Evolutionary conservation across 2,797 vertebrate species (phyloP).

Genomic region (Okamejei kenojei): DNA sequence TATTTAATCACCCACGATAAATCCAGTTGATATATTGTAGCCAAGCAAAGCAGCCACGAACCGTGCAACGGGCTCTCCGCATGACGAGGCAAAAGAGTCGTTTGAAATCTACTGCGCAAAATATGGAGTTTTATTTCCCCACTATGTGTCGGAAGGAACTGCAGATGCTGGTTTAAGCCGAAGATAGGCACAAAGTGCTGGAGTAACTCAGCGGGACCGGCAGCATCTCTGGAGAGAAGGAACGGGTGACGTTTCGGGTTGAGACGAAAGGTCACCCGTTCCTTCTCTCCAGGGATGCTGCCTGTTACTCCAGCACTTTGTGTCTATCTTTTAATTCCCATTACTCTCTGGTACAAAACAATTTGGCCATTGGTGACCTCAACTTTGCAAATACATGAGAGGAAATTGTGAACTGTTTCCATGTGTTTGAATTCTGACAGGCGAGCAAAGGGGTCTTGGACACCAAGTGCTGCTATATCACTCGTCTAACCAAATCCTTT

Average conservation of each 20-base stretch:
- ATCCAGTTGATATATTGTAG: background rate
- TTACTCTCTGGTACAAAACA: background rate
- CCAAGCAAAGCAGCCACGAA: background rate
- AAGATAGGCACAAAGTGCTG: too few species aligned
- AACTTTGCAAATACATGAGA: background rate
- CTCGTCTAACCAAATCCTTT: background rate
- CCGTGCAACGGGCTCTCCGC: background rate
- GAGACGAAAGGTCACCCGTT: too few species aligned
- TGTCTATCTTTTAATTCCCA: background rate
- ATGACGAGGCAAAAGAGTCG: background rate
- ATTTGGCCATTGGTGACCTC: background rate
- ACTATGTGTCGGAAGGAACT: too few species aligned
- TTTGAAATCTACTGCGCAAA: background rate
- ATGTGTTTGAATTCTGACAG: background rate
- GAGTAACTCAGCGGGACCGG: too few species aligned
- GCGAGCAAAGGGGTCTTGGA: background rate
- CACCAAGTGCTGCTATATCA: background rate
- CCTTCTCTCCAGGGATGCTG: too few species aligned
- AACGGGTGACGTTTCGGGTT: too few species aligned
- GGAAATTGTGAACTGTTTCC: background rate
- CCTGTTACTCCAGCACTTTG: too few species aligned
- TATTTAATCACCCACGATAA: background rate
- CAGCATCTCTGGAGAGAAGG: too few species aligned
- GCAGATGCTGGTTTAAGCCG: too few species aligned
- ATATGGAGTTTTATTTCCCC: background rate